Evolutionary conservation across 92 coral and sea anemone genomes (phyloP), one percentile per base, ranked within the genome.

Genomic region (Virgularia gustaviana): DNA sequence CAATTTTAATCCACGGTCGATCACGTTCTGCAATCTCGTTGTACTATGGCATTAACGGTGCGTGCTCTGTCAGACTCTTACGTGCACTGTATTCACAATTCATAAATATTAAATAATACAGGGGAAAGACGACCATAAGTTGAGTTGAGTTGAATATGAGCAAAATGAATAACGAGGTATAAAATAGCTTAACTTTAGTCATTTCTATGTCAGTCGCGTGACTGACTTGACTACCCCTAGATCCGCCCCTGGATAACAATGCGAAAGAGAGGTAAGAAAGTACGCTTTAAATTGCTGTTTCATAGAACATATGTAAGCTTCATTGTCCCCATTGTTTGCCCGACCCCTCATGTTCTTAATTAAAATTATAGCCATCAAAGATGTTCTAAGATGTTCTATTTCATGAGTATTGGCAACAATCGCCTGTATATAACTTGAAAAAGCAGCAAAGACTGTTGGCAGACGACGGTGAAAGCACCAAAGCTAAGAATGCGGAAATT

Each of bases 241-340:
- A n/a, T n/a, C n/a, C n/a, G n/a, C n/a, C n/a, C n/a, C n/a, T 51
- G 57, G 57, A 5, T 51, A 19, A 15, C 2, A 3, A 51, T 2
- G 9, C 57, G 4, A 51, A 51, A 51, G 57, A 19, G 10, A 51
- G 57, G 57, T 51, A 51, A 51, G 57, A 51, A 51, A 51, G 57
- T 51, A 51, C 12, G 7, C 57, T 51, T 27, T 51, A 51, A 51
- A 51, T 51, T 32, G 57, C 57, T 51, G 4, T 16, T 20, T 51
- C 27, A 32, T 51, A 20, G 4, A 27, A 51, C 27, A n/a, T 51
- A 20, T 16, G 27, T 51, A 1, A 51, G 57, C 57, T 51, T 16
- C 1, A 51, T 51, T 51, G 57, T 51, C 10, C 13, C 3, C 28
- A 51, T 51, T 51, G 57, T 51, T 47, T 47, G 55, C 55, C 23